These are phyloP conservation scores for Bugula neritina DNA, from an alignment of 2,888 invertebrate species.

Conservation along the genomic window DNA sequence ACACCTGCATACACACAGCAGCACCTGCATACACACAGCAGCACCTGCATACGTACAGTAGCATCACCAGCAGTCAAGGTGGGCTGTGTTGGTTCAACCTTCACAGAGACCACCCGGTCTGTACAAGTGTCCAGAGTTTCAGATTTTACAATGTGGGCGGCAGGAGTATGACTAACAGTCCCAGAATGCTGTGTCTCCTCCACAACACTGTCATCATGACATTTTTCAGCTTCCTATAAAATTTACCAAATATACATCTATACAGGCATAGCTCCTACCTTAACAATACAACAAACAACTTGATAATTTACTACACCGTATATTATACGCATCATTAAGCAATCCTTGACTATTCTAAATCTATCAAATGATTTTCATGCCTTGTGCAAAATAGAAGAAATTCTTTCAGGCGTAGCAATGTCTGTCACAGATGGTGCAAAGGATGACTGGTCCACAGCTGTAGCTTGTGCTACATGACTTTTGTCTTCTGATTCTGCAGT, in stretches of 20 bases:
- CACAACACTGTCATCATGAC: constrained; percentile 17
- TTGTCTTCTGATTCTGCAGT: neutral
- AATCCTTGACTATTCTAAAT: no score
- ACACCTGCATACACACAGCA: no score
- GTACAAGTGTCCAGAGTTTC: neutral
- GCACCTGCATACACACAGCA: no score
- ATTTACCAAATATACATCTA: no score
- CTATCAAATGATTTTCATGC: no score
- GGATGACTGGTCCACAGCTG: neutral
- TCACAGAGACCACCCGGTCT: neutral
- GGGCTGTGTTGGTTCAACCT: neutral
- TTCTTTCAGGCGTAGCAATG: neutral
- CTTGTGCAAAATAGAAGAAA: no score
- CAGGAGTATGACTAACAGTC: neutral
- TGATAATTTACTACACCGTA: no score
- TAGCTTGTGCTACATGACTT: neutral
- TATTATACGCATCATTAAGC: no score
- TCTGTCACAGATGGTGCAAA: neutral
- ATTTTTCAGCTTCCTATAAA: no score
- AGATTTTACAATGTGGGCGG: neutral
- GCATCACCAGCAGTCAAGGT: neutral
- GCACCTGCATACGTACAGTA: no score
- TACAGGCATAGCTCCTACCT: no score
- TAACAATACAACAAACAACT: no score
- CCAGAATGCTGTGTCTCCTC: neutral